Evolutionary conservation across 2,797 vertebrate species (phyloP).

Genomic region (Arrhamphus sclerolepis): DNA sequence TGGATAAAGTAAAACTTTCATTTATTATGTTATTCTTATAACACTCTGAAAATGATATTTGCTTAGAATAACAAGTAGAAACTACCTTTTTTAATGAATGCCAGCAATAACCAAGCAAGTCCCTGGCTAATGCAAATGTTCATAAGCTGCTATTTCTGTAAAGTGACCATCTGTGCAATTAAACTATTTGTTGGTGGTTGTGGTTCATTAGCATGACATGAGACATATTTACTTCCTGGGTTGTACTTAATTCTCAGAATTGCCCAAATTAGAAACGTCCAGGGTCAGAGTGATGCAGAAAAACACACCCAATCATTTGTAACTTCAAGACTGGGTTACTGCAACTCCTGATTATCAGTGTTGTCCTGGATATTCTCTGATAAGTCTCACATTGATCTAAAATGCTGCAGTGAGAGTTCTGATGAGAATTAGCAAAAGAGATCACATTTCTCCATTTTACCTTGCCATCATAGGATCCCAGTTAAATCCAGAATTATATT

Average conservation of each 20-base stretch:
- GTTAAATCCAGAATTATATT: too few species aligned
- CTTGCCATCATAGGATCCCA: too few species aligned
- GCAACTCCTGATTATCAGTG: too few species aligned
- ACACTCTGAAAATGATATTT: slow-evolving; percentile 17
- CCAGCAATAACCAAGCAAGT: slow-evolving; percentile 50
- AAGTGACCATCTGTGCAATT: slow-evolving; percentile 65
- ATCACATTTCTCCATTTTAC: too few species aligned
- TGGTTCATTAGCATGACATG: slow-evolving; percentile 45
- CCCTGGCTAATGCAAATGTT: slow-evolving; percentile 51
- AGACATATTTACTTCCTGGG: slow-evolving; percentile 47
- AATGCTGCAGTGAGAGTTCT: too few species aligned
- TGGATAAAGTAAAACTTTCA: slow-evolving; percentile 18
- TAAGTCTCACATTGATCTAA: too few species aligned
- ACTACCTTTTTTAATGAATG: slow-evolving; percentile 46
- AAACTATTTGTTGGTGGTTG: slow-evolving; percentile 53
- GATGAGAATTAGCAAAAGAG: too few species aligned
- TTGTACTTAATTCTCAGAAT: slow-evolving; percentile 51
- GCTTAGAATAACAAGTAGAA: slow-evolving; percentile 30
- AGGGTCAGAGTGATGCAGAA: too few species aligned
- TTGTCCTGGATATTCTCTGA: too few species aligned
- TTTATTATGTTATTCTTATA: slow-evolving; percentile 7
- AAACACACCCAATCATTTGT: too few species aligned
- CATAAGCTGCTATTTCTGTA: slow-evolving; percentile 57
- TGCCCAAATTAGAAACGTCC: too few species aligned
- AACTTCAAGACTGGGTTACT: too few species aligned